These are phyloP conservation scores for Catostylus mosaicus DNA, from an alignment of 30 jellyfish, hydroid and myxozoan genomes.

Conservation along the genomic window DNA sequence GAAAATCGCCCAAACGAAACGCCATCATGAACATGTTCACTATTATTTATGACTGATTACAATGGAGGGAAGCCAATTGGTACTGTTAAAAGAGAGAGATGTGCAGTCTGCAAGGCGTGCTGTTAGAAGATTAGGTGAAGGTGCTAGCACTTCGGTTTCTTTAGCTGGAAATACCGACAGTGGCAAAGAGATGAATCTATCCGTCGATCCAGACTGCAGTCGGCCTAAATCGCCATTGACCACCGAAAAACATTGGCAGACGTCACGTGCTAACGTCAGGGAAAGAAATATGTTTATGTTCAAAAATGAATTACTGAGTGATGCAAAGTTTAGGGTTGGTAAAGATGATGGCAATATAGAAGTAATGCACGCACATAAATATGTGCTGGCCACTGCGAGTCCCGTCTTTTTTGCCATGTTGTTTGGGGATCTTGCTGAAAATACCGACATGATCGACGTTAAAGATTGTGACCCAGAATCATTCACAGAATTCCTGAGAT, in stretches of 20 bases:
- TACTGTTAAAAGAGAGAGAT: constrained; percentile 1
- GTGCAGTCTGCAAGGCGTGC: constrained; percentile 13
- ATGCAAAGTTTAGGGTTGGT: constrained; percentile 81
- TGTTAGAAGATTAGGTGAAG: constrained; percentile 6
- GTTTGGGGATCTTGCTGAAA: constrained; percentile 81
- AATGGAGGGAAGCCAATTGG: neutral
- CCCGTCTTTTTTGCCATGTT: constrained; percentile 98
- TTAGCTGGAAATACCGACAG: neutral
- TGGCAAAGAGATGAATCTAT: neutral
- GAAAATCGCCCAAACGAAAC: too few species aligned
- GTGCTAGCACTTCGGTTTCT: neutral
- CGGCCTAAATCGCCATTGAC: neutral
- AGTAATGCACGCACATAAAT: constrained; percentile 84
- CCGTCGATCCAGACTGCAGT: neutral
- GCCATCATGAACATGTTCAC: too few species aligned
- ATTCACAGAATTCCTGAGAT: constrained; percentile 84
- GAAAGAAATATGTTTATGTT: constrained; percentile 94
- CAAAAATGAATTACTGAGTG: constrained; percentile 83
- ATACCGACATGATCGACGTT: constrained; percentile 56
- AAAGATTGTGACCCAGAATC: constrained; percentile 96
- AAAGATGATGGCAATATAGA: constrained; percentile 44
- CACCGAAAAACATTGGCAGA: constrained; percentile 86
- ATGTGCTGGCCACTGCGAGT: constrained; percentile 95
- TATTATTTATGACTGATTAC: too few species aligned
- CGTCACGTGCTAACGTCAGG: constrained; percentile 73